Conservation (phyloP, 2,888 invertebrate genomes). For the Brachyptera putata region DNA sequence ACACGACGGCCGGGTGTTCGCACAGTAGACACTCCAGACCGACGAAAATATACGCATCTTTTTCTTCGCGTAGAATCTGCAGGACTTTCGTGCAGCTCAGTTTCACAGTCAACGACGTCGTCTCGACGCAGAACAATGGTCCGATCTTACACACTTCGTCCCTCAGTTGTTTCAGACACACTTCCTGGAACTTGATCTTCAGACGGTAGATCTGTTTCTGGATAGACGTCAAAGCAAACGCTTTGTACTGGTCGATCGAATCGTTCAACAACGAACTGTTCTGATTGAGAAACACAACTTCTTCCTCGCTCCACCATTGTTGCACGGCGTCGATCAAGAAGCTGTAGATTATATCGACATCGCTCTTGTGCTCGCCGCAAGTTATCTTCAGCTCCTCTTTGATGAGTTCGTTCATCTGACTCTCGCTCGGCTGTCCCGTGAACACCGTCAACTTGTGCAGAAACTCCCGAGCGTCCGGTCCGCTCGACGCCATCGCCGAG, state of each 20-base stretch:
- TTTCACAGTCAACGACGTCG: not conserved
- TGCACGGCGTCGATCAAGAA: constrained; percentile 9
- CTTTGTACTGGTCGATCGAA: constrained; percentile 10
- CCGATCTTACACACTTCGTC: not conserved
- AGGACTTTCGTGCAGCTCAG: constrained; percentile 12
- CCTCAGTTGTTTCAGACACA: not conserved
- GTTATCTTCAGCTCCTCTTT: constrained; percentile 13
- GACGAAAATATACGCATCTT: constrained; percentile 6
- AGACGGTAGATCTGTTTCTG: constrained; percentile 13
- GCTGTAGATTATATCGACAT: constrained; percentile 12
- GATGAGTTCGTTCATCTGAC: constrained; percentile 13
- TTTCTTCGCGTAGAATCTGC: constrained; percentile 13
- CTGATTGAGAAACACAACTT: not conserved
- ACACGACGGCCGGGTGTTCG: not conserved
- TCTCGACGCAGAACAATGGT: not conserved
- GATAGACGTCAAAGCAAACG: not conserved
- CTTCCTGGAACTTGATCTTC: not conserved
- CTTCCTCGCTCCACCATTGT: constrained; percentile 13
- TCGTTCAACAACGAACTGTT: not conserved
- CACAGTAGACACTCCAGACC: not conserved
- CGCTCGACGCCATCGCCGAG: not conserved
- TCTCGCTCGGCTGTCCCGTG: constrained; percentile 9
- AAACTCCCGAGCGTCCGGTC: constrained; percentile 4
- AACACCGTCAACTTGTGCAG: constrained; percentile 11
- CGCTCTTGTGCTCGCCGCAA: constrained; percentile 7